Percentiles rank a stretch among this genome's conserved stretches.
phyloP scores from a whole-genome alignment of 1,140 invertebrate genomes.

The Hylaeus anthracinus region DNA sequence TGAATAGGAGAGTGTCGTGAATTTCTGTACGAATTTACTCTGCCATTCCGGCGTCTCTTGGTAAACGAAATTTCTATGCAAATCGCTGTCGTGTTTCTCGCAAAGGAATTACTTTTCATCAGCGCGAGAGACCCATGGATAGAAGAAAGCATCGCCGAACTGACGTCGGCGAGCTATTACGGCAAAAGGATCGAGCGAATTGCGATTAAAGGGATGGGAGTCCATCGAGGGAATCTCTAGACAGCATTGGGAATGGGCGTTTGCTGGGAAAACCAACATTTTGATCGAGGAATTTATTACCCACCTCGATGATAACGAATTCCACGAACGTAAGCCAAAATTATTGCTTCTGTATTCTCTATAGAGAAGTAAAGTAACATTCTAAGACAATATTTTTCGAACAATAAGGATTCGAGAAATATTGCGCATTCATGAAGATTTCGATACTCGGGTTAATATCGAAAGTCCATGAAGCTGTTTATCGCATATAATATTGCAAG shows the following conservation, averaged over 20 bases:
- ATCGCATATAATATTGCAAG: no score
- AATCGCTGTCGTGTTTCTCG: background rate
- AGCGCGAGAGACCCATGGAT: background rate
- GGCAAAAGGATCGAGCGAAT: background rate
- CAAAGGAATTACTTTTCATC: background rate
- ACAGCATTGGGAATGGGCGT: background rate
- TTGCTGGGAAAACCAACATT: background rate
- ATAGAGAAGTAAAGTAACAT: background rate
- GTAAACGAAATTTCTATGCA: conserved; percentile 12
- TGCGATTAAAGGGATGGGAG: background rate
- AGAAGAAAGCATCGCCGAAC: background rate
- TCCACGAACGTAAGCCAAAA: conserved; percentile 23
- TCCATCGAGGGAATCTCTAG: background rate
- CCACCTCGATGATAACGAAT: background rate
- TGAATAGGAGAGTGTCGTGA: background rate
- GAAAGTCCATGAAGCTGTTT: no score
- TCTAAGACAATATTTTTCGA: background rate
- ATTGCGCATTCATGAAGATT: no score
- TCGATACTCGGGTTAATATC: no score
- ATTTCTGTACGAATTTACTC: background rate
- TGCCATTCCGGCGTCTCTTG: background rate
- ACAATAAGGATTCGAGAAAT: background rate
- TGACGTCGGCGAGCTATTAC: background rate
- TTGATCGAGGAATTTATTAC: conserved; percentile 2
- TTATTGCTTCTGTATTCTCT: background rate